A percentile compares a stretch with the other conserved stretches of the same genome.
These are phyloP conservation scores for Diabrotica virgifera DNA, from an alignment of 1,140 invertebrate genomes.

Conservation along the genomic window DNA sequence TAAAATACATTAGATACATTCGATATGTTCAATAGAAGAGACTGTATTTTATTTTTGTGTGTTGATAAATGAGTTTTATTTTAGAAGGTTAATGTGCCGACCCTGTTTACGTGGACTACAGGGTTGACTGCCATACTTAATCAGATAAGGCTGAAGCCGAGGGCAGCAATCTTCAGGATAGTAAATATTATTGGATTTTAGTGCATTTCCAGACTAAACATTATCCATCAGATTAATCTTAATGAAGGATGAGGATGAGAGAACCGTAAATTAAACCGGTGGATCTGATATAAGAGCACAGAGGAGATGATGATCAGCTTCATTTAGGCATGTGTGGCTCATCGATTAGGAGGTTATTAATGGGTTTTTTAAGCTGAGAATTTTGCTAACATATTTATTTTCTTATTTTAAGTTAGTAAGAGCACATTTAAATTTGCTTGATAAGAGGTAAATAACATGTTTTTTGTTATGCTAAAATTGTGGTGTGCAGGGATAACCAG, in stretches of 20 bases:
- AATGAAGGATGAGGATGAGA: conserved; percentile 7
- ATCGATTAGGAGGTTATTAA: too few relatives aligned
- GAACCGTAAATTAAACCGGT: conserved; percentile 8
- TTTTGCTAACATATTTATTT: too few relatives aligned
- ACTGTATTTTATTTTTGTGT: too few relatives aligned
- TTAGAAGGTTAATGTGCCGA: not conserved
- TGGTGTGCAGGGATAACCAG: too few relatives aligned
- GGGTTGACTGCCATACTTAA: not conserved
- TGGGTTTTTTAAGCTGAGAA: too few relatives aligned
- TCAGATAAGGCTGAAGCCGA: conserved; percentile 13
- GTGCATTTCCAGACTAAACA: conserved; percentile 19
- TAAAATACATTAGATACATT: too few relatives aligned
- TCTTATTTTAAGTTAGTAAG: too few relatives aligned
- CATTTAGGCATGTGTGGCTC: not conserved
- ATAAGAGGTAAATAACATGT: too few relatives aligned
- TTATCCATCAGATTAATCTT: conserved; percentile 21
- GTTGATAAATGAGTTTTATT: too few relatives aligned
- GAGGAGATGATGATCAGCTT: not conserved
- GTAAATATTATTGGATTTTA: conserved; percentile 27
- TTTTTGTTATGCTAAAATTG: too few relatives aligned
- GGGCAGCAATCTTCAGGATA: conserved; percentile 26
- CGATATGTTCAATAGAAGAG: too few relatives aligned
- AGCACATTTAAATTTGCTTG: too few relatives aligned
- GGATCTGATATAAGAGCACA: not conserved
- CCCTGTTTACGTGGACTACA: not conserved